A percentile compares a stretch with the other conserved stretches of the same genome.
Evolutionary conservation across 2,113 vertebrate species (phyloP).

Genomic region (Sciurus niger): DNA sequence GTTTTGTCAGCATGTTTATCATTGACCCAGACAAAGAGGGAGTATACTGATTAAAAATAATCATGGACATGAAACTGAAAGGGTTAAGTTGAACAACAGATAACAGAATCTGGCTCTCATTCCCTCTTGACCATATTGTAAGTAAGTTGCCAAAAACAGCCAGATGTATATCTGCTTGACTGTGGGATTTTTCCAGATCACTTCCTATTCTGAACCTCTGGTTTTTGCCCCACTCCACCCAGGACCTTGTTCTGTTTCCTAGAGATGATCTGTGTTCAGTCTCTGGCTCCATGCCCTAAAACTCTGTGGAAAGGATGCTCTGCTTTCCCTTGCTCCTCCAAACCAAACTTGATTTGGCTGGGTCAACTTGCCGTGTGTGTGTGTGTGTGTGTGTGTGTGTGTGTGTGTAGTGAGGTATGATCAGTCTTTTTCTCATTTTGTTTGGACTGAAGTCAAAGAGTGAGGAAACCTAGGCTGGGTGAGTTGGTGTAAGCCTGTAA

Average conservation of each 20-base stretch:
- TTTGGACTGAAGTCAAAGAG: neutral
- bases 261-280: neutral
- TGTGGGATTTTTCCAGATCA: neutral
- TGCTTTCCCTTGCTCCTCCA: neutral
- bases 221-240: too few relatives aligned
- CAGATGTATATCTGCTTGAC: neutral
- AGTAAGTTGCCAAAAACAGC: neutral
- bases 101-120: neutral
- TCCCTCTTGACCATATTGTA: neutral
- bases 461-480: neutral
- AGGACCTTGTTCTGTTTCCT: neutral
- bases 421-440: neutral
- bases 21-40: neutral
- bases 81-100: neutral
- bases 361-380: neutral
- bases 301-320: neutral
- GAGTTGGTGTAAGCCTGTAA: too few relatives aligned
- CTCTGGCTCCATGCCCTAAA: neutral
- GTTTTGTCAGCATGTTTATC: slow-evolving; percentile 2
- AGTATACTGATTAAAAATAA: neutral
- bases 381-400: too few relatives aligned
- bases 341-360: too few relatives aligned
- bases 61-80: neutral
- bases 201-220: neutral
- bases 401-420: too few relatives aligned